A percentile compares a stretch with the other conserved stretches of the same genome.
Evolutionary conservation across 2,113 vertebrate species (phyloP).

Genomic region (Ptilorrhoa leucosticta): DNA sequence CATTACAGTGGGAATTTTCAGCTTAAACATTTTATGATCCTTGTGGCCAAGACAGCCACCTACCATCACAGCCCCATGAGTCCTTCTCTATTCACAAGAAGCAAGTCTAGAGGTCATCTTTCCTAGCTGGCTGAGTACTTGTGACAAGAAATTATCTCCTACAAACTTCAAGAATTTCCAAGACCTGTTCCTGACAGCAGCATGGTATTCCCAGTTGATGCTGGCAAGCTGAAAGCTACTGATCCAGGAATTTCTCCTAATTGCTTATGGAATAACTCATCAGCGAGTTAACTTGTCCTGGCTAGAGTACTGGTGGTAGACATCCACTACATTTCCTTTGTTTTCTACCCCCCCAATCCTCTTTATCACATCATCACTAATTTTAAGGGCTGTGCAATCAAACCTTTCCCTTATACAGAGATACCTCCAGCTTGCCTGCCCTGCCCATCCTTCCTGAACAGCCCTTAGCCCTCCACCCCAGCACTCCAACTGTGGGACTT

Average conservation of each 20-base stretch:
- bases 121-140: background rate
- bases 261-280: background rate
- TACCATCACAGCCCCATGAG: background rate
- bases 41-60: background rate
- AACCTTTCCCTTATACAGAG: background rate
- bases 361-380: background rate
- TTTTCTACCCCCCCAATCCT: background rate
- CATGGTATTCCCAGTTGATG: background rate
- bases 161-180: background rate
- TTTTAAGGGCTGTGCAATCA: background rate
- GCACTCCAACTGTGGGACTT: too few relatives aligned
- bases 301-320: background rate
- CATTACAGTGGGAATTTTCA: background rate
- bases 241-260: background rate
- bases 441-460: background rate
- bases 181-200: background rate
- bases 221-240: background rate
- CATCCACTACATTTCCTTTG: background rate
- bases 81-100: background rate
- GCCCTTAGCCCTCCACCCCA: background rate
- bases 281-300: background rate
- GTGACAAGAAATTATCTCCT: background rate
- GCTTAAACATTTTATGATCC: background rate
- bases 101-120: background rate
- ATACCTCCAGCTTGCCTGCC: background rate